Base-by-base conservation (phyloP, 2,888 invertebrate species). In the Venustoraphidia nigricollis region DNA sequence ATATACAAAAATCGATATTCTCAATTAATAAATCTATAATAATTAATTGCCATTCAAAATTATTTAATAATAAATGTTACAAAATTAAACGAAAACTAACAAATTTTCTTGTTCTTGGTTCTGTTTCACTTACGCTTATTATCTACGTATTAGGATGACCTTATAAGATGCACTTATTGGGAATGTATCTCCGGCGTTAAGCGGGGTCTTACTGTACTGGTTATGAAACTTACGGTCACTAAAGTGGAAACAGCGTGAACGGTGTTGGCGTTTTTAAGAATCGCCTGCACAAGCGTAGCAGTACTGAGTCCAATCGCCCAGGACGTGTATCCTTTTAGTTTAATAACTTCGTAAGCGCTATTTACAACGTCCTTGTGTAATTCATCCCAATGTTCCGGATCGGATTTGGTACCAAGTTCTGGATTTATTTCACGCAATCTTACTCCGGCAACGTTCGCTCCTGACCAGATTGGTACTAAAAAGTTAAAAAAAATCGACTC, bases 391-490 rank as follows among this genome's bases (percentile, higher is more conserved):
- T 83, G 75, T 63, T 92, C 91, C 1, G 76, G 68, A 65, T 93
- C 92, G 0, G 73, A 67, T 0, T 74, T 71, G 0, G 78, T 74
- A 38, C 91, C 91, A 48, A 89, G 72, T 41, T 72, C 68, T 14
- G 84, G 81, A 62, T 88, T 82, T 36, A 93, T 61, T 56, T 90
- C 89, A 54, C 78, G 75, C 49, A 93, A 72, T 4, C 84, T 76
- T 0, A 92, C 90, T 8, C 93, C 94, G 8, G 90, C 92, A 41
- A 94, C 79, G 66, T 92, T 93, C 17, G 92, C 91, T 10, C 90
- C 89, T 1, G 92, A 92, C 93, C 93, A 94, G 1, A 94, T 87
- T 9, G 92, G 85, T 52, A 93, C 88, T 87, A 62, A 8, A 58
- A 58, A 61, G 47, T 61, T 59, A 47, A 34, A 17, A 44, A 10